Evolutionary conservation across 2,113 vertebrate genomes (phyloP).

Genomic region (Muntiacus reevesi): DNA sequence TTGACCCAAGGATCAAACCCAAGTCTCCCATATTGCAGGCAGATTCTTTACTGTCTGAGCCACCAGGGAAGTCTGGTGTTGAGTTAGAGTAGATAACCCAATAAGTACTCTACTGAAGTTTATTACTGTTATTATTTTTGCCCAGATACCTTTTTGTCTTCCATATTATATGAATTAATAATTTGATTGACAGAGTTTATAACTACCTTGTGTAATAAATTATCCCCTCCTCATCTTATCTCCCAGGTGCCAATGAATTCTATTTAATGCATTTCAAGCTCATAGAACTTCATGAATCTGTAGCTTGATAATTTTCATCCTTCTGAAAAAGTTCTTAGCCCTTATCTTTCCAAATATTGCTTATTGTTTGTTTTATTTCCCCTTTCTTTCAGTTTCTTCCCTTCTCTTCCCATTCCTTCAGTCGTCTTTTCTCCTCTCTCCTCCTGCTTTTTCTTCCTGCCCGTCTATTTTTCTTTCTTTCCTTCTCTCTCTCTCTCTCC

Average conservation of each 20-base stretch:
- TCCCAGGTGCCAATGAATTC: neutral
- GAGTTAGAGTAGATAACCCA: neutral
- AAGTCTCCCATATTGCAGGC: neutral
- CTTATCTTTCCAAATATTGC: neutral
- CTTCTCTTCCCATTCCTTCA: neutral
- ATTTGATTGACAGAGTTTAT: neutral
- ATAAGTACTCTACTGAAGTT: neutral
- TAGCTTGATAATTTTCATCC: neutral
- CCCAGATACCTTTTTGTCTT: neutral
- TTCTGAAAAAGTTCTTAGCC: neutral
- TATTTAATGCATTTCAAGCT: neutral
- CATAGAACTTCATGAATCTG: neutral
- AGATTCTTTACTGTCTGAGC: neutral
- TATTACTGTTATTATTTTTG: neutral
- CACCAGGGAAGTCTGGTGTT: neutral
- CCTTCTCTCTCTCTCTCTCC: neutral
- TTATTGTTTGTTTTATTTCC: neutral
- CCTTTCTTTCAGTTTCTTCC: neutral
- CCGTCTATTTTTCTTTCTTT: neutral
- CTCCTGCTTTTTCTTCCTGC: neutral
- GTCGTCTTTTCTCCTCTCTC: rapidly evolving
- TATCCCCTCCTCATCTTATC: neutral
- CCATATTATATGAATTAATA: neutral
- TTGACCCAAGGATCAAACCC: neutral
- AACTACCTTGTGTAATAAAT: neutral